Percentiles rank a stretch among this genome's conserved stretches.
phyloP scores from a whole-genome alignment of 2,888 invertebrate genomes.

The Entomobrya multifasciata region DNA sequence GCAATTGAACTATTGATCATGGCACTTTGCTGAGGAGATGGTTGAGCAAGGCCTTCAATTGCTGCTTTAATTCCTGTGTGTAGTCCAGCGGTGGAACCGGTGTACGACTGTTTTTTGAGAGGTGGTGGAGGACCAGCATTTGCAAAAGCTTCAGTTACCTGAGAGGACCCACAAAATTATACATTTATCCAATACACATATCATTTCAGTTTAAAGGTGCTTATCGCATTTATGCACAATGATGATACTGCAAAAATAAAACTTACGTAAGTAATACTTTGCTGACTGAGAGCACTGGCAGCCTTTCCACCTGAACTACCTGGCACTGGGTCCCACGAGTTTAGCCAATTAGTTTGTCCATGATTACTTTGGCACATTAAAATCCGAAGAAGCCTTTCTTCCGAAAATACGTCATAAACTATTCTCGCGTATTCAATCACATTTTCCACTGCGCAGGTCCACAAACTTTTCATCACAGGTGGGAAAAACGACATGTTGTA shows the following conservation, averaged over 20 bases:
- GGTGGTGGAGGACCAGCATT: slow-evolving; percentile 86
- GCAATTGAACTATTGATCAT: slow-evolving; percentile 30
- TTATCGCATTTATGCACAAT: not conserved
- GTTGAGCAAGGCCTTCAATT: slow-evolving; percentile 90
- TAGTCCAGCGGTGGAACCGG: slow-evolving; percentile 86
- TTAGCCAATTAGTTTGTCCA: slow-evolving; percentile 90
- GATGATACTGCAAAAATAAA: not conserved
- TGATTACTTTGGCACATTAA: slow-evolving; percentile 85
- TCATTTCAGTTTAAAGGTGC: no score
- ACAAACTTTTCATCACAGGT: slow-evolving; percentile 94
- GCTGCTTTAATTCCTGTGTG: slow-evolving; percentile 93
- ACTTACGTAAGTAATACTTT: slow-evolving; percentile 92
- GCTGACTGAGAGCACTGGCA: slow-evolving; percentile 83
- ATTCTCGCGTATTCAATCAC: slow-evolving; percentile 97
- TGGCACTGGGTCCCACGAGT: slow-evolving; percentile 88
- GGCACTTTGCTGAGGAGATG: slow-evolving; percentile 86
- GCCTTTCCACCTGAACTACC: slow-evolving; percentile 11
- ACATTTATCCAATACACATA: slow-evolving; percentile 57
- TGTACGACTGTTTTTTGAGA: slow-evolving; percentile 48
- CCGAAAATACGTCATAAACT: slow-evolving; percentile 98
- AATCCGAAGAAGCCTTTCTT: slow-evolving; percentile 91
- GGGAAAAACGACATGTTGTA: slow-evolving; percentile 82
- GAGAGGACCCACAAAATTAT: slow-evolving; percentile 78
- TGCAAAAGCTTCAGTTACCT: slow-evolving; percentile 92
- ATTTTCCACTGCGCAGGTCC: slow-evolving; percentile 98